Conservation (phyloP, 2,888 invertebrate genomes). For the Trissonchulus sp. region DNA sequence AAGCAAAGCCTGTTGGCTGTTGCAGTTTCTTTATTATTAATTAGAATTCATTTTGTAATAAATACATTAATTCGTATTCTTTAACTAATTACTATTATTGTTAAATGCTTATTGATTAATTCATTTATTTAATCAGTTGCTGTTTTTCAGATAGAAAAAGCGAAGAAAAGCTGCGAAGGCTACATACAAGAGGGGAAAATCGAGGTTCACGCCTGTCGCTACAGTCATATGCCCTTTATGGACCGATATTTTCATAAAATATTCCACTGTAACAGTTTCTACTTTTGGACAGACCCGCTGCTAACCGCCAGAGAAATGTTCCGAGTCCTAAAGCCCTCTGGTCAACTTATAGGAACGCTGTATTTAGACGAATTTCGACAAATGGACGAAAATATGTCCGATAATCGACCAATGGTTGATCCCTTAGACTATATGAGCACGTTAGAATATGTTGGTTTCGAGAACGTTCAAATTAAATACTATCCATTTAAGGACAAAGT, state of each 20-base stretch:
- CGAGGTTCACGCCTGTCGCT: constrained; percentile 34
- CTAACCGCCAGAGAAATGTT: constrained; percentile 41
- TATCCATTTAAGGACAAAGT: constrained; percentile 19
- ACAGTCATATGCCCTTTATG: constrained; percentile 41
- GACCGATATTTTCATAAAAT: constrained; percentile 44
- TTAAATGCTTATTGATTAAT: background rate
- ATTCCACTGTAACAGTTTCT: constrained; percentile 49
- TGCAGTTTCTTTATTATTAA: too few species aligned
- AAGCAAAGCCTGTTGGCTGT: too few species aligned
- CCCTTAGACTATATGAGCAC: constrained; percentile 43
- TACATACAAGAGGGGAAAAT: constrained; percentile 40
- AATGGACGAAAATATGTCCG: constrained; percentile 33
- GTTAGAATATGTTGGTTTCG: constrained; percentile 44
- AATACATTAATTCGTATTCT: too few species aligned
- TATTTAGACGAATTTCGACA: constrained; percentile 35
- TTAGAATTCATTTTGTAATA: too few species aligned
- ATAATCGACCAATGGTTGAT: constrained; percentile 41
- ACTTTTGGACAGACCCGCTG: constrained; percentile 47
- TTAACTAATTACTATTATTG: too few species aligned
- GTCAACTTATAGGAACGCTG: constrained; percentile 43
- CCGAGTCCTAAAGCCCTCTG: constrained; percentile 47
- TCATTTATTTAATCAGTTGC: too few species aligned
- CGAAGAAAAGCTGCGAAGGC: constrained; percentile 33
- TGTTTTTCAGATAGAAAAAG: constrained; percentile 37
- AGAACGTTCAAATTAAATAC: constrained; percentile 37